phyloP scores from a whole-genome alignment of 2,113 vertebrate species.

The Eira barbara region DNA sequence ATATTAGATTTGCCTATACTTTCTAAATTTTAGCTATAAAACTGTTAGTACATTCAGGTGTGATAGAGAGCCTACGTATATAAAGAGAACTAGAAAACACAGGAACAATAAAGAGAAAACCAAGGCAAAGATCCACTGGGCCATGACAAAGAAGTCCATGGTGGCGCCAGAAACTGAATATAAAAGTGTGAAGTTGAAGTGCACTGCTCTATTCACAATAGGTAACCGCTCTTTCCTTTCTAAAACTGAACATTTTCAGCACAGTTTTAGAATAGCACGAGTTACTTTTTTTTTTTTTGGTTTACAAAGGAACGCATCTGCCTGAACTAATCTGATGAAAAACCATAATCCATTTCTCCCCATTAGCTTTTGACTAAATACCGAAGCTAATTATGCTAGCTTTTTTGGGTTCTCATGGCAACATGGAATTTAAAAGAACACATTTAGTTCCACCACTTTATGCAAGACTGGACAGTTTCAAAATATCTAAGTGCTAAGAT shows the following conservation, averaged over 20 bases:
- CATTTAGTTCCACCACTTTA: conserved; percentile 18
- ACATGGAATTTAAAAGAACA: conserved; percentile 46
- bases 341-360: conserved; percentile 40
- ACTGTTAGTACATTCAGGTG: not conserved
- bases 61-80: not conserved
- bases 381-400: conserved; percentile 1
- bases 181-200: not conserved
- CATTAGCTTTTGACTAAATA: conserved; percentile 14
- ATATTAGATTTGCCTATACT: not conserved
- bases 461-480: conserved; percentile 23
- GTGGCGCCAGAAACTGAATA: not conserved
- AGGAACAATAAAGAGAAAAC: not conserved
- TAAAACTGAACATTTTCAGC: not conserved
- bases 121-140: not conserved
- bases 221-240: not conserved
- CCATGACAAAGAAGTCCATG: not conserved
- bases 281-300: not conserved
- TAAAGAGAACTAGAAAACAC: not conserved
- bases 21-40: conserved; percentile 5
- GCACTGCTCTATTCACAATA: not conserved
- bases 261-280: not conserved
- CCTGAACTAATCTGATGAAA: conserved; percentile 24
- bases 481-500: conserved; percentile 27
- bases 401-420: not conserved
- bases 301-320: conserved; percentile 28